Base-by-base conservation (phyloP, 2,113 vertebrate species). In the Pelvicachromis taeniatus region DNA sequence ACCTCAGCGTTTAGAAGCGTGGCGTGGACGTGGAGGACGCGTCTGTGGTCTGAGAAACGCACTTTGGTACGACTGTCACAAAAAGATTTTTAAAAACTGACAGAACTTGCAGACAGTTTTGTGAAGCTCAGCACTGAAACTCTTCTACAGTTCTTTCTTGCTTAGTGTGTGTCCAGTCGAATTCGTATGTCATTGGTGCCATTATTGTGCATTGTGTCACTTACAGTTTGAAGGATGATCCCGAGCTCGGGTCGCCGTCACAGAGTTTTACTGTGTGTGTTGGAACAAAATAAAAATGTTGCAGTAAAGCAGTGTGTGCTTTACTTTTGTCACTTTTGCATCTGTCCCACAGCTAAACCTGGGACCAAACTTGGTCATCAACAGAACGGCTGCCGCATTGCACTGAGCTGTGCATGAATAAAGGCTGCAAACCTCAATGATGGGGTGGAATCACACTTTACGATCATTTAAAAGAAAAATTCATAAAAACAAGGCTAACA, bases 151-250 rank as follows among this genome's bases (percentile, higher is more conserved):
- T 92, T 88, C 77, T 89, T 89, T 91, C 89, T 92, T 85, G 83
- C 86, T 91, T 89, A 12, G 87, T 93, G 92, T 95, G 85, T 84
- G 92, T 95, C 92, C 84, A 87, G 86, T 93, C 91, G 54, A 87
- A 88, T 78, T 83, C 68, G 90, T 95, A 45, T 56, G 93, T 96
- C 92, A 70, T 95, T 94, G 90, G 95, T 95, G 95, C 95, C 96
- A 95, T 95, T 96, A 85, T 92, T 87, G 92, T 95, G 89, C 92
- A 89, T 94, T 90, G 93, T 95, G 94, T 96, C 95, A 95, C 94
- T 95, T 95, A 77, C 85, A 42, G 78, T 92, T 93, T 86, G 92
- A 90, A 80, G 81, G 84, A 75, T 19, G 91, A 88, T 90, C 87
- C 75, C 14, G 17, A 75, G 13, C 81, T 61, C 7, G 26, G 86